Base-by-base conservation (phyloP, 2,797 vertebrate genomes). In the Staurois parvus region DNA sequence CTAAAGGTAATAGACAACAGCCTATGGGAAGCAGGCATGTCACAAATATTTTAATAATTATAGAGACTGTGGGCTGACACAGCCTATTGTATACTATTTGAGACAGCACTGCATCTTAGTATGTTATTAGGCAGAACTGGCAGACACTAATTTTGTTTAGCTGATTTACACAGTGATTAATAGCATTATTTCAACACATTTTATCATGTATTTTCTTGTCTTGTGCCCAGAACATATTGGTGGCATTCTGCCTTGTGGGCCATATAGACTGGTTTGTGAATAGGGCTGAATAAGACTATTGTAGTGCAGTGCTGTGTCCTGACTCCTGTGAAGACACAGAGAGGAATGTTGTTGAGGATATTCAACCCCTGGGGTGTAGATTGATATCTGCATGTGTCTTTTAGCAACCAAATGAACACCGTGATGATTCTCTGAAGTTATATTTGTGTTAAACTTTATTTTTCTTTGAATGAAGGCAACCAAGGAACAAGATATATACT, bases 311-410 rank as follows among this genome's bases (percentile, higher is more conserved):
- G 26, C 34, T 68, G 56, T 75, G 59, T 52, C 84, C 72, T 68
- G 56, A 69, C 40, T 52, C 84, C 72, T 76, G 30, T 75, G 72
- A 80, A 68, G 84, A 85, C 77, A 67, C 84, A 74, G 84, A 75
- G 69, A 32, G 85, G 74, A 86, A 86, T 83, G 85, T 67, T 42
- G 52, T 34, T 81, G 67, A 86, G 85, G 85, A 86, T 86, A 86
- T 64, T 29, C 74, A 84, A 26, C 80, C 84, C 84, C 79, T 40
- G 8, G 74, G 85, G 85, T 52, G 52, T 40, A 86, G 73, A 86
- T 83, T 62, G 69, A 82, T 45, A 86, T 82, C 79, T 75, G 84
- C 79, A 64, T 85, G 78, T 81, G 78, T 70, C 78, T 85, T 75
- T 85, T 74, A 78, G 78, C 64, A 81, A 76, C 64, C 66, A 76